phyloP scores from a whole-genome alignment of 2,888 invertebrate species.

The Rhagonycha lutea region DNA sequence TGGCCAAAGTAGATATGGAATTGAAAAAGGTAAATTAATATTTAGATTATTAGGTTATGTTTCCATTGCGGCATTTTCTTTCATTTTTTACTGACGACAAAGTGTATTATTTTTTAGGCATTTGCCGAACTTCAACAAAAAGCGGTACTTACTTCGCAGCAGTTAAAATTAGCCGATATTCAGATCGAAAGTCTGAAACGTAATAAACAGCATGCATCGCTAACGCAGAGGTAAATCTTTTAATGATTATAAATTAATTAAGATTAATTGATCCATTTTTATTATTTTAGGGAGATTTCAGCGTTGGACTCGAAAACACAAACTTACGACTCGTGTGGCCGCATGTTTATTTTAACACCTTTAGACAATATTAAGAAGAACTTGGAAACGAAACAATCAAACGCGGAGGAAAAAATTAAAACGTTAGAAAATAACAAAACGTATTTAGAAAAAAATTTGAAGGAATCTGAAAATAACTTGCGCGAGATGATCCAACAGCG shows the following conservation, averaged over 20 bases:
- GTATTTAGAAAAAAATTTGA: conserved; percentile 80
- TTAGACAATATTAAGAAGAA: conserved; percentile 66
- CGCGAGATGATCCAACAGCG: conserved; percentile 79
- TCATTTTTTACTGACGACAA: neutral
- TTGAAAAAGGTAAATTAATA: conserved; percentile 51
- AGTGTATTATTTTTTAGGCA: conserved; percentile 58
- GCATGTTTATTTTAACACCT: conserved; percentile 81
- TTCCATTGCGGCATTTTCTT: neutral
- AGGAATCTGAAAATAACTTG: conserved; percentile 84
- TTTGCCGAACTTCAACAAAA: conserved; percentile 82
- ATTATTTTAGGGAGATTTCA: conserved; percentile 58
- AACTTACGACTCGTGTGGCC: conserved; percentile 80
- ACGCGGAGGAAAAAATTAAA: conserved; percentile 69
- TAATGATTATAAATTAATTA: neutral
- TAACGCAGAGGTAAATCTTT: conserved; percentile 64
- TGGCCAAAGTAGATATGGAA: conserved; percentile 54
- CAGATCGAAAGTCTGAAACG: conserved; percentile 74
- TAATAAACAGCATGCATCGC: conserved; percentile 69
- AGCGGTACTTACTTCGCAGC: conserved; percentile 79
- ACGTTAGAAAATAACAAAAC: conserved; percentile 74
- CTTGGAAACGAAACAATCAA: conserved; percentile 63
- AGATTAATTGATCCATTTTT: neutral
- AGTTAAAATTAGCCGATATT: conserved; percentile 76
- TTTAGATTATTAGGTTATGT: neutral
- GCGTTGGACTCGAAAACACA: conserved; percentile 66